Conservation (phyloP, 2,797 vertebrate species). For the Coregonus ussuriensis region DNA sequence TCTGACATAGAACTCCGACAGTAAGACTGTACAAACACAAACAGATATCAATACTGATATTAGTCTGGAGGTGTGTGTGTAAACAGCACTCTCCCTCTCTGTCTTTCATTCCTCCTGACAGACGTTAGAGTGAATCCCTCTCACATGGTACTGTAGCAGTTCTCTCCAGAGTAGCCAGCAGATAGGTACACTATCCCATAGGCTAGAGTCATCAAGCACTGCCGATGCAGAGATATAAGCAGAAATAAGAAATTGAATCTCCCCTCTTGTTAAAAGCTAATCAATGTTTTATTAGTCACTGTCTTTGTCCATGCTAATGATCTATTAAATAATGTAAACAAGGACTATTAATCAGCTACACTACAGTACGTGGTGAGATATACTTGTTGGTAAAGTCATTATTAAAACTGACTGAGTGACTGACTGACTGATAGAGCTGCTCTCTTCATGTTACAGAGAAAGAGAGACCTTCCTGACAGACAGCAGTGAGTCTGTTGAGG, state of each 20-base stretch:
- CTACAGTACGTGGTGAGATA: not conserved
- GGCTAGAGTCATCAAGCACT: not conserved
- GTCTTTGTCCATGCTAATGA: too few relatives aligned
- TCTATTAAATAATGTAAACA: not conserved
- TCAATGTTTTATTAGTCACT: not conserved
- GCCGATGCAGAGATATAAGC: not conserved
- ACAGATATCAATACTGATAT: too few relatives aligned
- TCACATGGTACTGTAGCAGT: not conserved
- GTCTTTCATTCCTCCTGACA: not conserved
- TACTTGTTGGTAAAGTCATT: not conserved
- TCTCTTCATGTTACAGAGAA: not conserved
- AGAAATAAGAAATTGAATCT: not conserved
- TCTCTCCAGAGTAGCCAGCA: not conserved
- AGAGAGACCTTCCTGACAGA: not conserved
- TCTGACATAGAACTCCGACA: too few relatives aligned
- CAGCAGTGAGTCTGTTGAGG: constrained; percentile 1
- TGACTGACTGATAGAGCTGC: not conserved
- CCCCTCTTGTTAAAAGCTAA: not conserved
- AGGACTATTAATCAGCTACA: not conserved
- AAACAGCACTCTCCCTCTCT: not conserved
- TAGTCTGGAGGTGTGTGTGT: too few relatives aligned
- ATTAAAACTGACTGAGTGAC: not conserved
- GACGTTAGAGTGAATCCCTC: not conserved
- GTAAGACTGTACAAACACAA: too few relatives aligned
- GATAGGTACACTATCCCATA: too few relatives aligned